Evolutionary conservation across 2,797 vertebrate species (phyloP), one percentile per base, ranked within the genome.

Genomic region (Leptatherina wallacei): DNA sequence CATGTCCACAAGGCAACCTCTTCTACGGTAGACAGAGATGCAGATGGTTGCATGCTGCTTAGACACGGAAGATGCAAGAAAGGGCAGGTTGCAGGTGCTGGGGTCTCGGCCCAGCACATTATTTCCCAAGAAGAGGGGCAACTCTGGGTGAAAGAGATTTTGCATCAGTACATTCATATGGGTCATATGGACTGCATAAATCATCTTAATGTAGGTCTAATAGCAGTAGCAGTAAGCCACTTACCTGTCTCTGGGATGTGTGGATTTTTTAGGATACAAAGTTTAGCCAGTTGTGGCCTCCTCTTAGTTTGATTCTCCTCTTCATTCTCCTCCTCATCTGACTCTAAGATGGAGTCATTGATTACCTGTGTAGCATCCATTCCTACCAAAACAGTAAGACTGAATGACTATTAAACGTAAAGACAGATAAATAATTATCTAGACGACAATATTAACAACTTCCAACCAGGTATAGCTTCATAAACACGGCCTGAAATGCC

Each of bases 41-140:
- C 80, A 88, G 77, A 97, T 95, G 57, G 94, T 86, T 0, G 95
- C 96, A 8, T 98, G 96, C 51, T 85, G 91, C 84, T 96, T 95
- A 54, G 97, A 98, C 68, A 98, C 86, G 0, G 96, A 97, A 16
- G 93, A 76, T 7, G 94, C 94, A 1, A 82, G 83, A 61, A 98
- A 84, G 20, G 75, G 78, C 86, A 96, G 79, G n/a, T 89, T 87
- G 86, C 96, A 97, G 61, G 84, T 85, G 72, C 69, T 83, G 56
- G 93, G 89, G 71, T 95, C 94, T 63, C 97, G 96, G 27, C 97
- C 97, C 67, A 98, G 65, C 42, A 95, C 55, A 54, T 97, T 98
- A 68, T 96, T 92, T 64, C 97, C 96, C 0, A 93, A 77, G 82
- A 93, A 96, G 10, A 97, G 94, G 40, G 92, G 95, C 36, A 96